Evolutionary conservation across 2,888 invertebrate species (phyloP), one percentile per base, ranked within the genome.

Genomic region (Pristionchus arcanus): DNA sequence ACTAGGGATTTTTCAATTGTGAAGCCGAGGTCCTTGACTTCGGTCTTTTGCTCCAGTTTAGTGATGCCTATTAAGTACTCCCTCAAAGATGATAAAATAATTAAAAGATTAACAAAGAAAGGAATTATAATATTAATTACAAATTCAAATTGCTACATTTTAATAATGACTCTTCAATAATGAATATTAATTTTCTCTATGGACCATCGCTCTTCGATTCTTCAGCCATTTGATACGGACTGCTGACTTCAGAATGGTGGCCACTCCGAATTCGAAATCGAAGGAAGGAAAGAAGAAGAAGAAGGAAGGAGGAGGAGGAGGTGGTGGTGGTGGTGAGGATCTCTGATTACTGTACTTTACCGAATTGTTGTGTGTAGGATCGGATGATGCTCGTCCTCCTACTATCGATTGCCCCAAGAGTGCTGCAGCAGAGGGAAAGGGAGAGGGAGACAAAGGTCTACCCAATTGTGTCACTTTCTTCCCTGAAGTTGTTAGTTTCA

Each of bases 251-350:
- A 37, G 74, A 28, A 74, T 74, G 74, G 74, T 31, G 15, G 74
- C 74, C 42, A 21, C 74, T 74, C 74, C 37, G 37, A 68, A 21
- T 63, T 31, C 19, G 37, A 77, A 42, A 77, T 74, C 74, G 74
- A 74, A 74, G 74, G 74, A 74, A n/a, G 74, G 74, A 31, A 74
- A 68, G 68, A 68, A 68, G 68, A 68, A 68, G 68, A 68, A 31
- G 28, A 68, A 68, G 68, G 68, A 68, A 16, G 34, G 34, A 34
- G 34, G 34, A 34, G 74, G 37, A 31, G 74, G 34, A 74, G 74
- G 34, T 16, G 68, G 42, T 7, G 42, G 42, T 7, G 42, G 68
- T 28, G 74, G 74, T 74, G 34, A 21, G 37, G 74, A 31, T 74
- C 74, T 9, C 31, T n/a, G 74, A n/a, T 13, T 74, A 74, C 74